Conservation (phyloP, 2,888 invertebrate species). For the Drosophila maculinotata region DNA sequence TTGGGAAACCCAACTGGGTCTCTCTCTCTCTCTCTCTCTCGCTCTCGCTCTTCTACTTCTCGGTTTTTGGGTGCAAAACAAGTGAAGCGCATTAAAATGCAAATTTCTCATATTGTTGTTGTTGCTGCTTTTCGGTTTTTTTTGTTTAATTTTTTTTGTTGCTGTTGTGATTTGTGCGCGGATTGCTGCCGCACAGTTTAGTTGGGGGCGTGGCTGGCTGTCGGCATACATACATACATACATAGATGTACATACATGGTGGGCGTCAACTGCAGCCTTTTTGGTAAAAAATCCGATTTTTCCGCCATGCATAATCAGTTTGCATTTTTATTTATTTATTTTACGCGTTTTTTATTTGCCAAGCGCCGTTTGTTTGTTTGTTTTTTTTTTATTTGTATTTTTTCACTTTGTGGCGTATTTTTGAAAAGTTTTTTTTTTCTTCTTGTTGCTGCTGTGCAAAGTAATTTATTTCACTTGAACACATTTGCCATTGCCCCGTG, state of each 20-base stretch:
- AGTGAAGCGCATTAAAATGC: slow-evolving; percentile 81
- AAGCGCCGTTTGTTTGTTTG: slow-evolving; percentile 48
- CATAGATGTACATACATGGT: too few species aligned
- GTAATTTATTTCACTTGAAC: slow-evolving; percentile 81
- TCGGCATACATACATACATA: too few species aligned
- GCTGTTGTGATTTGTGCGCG: slow-evolving; percentile 70
- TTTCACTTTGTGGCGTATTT: slow-evolving; percentile 53
- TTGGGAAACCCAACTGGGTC: slow-evolving; percentile 4
- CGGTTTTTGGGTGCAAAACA: slow-evolving; percentile 59
- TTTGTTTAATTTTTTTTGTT: slow-evolving; percentile 1
- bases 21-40: slow-evolving; percentile 1
- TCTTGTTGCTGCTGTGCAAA: slow-evolving; percentile 49
- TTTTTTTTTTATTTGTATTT: slow-evolving; percentile 44
- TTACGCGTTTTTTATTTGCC: slow-evolving; percentile 77
- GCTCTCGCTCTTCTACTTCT: slow-evolving; percentile 14
- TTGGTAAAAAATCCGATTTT: slow-evolving; percentile 66
- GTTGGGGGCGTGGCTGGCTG: slow-evolving; percentile 70
- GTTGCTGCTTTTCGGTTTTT: slow-evolving; percentile 29
- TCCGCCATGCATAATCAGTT: slow-evolving; percentile 80
- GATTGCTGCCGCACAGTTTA: slow-evolving; percentile 61
- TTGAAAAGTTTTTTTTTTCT: slow-evolving; percentile 37
- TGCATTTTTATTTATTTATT: slow-evolving; percentile 79
- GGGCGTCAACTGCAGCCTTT: slow-evolving; percentile 47
- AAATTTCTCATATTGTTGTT: slow-evolving; percentile 60
- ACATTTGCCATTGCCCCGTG: slow-evolving; percentile 64